Evolutionary conservation across 1,140 invertebrate species (phyloP).

Genomic region (Brachionus plicatilis): DNA sequence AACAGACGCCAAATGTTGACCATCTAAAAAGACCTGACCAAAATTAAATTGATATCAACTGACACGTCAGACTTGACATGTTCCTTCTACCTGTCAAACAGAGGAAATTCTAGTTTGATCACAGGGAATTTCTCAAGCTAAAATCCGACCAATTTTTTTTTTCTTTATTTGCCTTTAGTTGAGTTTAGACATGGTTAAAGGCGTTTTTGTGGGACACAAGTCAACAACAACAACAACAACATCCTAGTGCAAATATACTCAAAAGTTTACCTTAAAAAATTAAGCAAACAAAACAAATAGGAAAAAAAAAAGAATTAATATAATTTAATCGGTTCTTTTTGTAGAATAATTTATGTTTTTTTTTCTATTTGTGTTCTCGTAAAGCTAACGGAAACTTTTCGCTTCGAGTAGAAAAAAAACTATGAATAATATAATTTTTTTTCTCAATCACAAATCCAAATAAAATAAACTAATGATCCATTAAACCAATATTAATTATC

Average conservation of each 20-base stretch:
- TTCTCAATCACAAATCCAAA: neutral
- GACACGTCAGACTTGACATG: neutral
- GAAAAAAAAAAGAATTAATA: neutral
- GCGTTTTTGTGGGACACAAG: neutral
- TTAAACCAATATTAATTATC: slow-evolving; percentile 20
- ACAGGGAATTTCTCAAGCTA: neutral
- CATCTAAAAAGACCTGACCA: neutral
- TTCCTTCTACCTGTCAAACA: neutral
- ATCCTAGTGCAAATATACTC: neutral
- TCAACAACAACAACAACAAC: neutral
- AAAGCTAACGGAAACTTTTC: slow-evolving; percentile 18
- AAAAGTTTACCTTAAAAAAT: neutral
- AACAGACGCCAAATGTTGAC: neutral
- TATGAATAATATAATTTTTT: slow-evolving; percentile 3
- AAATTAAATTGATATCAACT: neutral
- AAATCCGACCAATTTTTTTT: neutral
- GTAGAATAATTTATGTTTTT: neutral
- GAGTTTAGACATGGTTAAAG: neutral
- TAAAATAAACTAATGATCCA: slow-evolving; percentile 30
- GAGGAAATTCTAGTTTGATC: neutral
- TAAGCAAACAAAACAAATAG: neutral
- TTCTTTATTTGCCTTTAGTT: neutral
- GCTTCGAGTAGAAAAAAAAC: neutral
- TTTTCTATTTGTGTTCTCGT: neutral
- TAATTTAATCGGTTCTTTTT: neutral